Percentiles rank a stretch among this genome's conserved stretches.
These are phyloP conservation scores for Orthochromis indermauri DNA, from an alignment of 2,113 vertebrate genomes.

Conservation along the genomic window DNA sequence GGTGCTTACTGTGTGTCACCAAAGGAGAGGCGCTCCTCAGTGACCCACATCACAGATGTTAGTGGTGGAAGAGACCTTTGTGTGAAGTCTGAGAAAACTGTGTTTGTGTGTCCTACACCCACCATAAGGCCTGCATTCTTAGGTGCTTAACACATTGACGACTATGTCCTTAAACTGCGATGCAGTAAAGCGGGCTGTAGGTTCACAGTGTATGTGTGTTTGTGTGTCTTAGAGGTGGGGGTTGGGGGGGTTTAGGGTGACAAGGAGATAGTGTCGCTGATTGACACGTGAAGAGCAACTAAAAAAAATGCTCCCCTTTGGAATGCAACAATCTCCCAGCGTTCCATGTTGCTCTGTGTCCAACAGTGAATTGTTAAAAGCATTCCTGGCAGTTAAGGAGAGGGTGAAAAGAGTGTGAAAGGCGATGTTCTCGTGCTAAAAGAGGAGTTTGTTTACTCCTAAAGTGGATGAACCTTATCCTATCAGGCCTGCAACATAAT, in stretches of 20 bases:
- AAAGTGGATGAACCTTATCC: conserved; percentile 34
- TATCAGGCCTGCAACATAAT: not conserved
- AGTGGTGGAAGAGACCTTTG: conserved; percentile 36
- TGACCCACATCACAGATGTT: conserved; percentile 61
- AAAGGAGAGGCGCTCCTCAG: conserved; percentile 26
- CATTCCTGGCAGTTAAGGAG: conserved; percentile 64
- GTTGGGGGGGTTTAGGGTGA: conserved; percentile 20
- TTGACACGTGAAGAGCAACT: conserved; percentile 70
- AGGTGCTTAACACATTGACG: conserved; percentile 63
- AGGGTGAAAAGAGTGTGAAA: conserved; percentile 57
- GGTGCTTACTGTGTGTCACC: conserved; percentile 29
- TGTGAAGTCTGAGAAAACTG: conserved; percentile 47
- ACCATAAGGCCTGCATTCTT: conserved; percentile 55
- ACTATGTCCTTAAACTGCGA: conserved; percentile 48
- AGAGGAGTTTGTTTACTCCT: conserved; percentile 43
- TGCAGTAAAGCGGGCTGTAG: conserved; percentile 12
- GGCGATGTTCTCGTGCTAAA: conserved; percentile 46
- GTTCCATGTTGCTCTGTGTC: conserved; percentile 57
- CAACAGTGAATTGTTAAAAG: conserved; percentile 66
- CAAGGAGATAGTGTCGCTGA: conserved; percentile 72
- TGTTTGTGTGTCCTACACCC: conserved; percentile 51
- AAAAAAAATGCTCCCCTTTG: conserved; percentile 57
- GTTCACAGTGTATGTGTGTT: conserved; percentile 24
- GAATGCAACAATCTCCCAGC: conserved; percentile 69
- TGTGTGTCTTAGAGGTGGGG: conserved; percentile 35